Percentiles rank a stretch among this genome's conserved stretches.
These are phyloP conservation scores for Rhagoletis zephyria DNA, from an alignment of 1,140 invertebrate species.

Conservation along the genomic window DNA sequence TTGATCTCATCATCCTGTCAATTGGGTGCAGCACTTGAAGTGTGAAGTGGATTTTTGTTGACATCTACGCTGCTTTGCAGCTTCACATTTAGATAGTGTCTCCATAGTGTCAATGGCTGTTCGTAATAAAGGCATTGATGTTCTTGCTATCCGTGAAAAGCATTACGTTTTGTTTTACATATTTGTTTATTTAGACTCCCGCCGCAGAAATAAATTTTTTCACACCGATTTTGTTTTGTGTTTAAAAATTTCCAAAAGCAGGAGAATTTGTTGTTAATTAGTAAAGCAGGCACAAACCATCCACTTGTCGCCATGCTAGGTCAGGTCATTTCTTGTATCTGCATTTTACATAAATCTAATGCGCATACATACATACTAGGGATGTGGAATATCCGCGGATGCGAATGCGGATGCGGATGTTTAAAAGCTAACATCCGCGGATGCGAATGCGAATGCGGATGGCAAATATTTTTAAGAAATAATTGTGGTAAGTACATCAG, in stretches of 20 bases:
- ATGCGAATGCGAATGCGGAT: too few relatives aligned
- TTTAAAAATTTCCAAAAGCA: background rate
- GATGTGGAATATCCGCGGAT: background rate
- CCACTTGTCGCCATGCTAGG: background rate
- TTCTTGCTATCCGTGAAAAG: background rate
- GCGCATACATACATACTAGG: background rate
- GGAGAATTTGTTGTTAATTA: conserved; percentile 37
- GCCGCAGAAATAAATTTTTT: background rate
- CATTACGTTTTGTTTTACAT: background rate
- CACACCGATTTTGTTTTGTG: background rate
- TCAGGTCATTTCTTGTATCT: background rate
- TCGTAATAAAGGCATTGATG: background rate
- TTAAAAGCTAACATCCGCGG: background rate
- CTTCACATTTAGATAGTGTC: background rate
- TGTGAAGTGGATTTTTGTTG: conserved; percentile 29
- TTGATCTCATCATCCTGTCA: conserved; percentile 43
- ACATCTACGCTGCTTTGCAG: background rate
- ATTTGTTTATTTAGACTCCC: conserved; percentile 39
- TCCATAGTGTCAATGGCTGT: background rate
- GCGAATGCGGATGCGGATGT: background rate
- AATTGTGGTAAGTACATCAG: too few relatives aligned
- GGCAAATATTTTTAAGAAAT: too few relatives aligned
- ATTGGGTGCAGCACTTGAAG: conserved; percentile 29
- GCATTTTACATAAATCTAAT: conserved; percentile 7
- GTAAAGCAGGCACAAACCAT: conserved; percentile 22